Evolutionary conservation across 2,888 invertebrate species (phyloP), one percentile per base, ranked within the genome.

Genomic region (Phengaris arion): DNA sequence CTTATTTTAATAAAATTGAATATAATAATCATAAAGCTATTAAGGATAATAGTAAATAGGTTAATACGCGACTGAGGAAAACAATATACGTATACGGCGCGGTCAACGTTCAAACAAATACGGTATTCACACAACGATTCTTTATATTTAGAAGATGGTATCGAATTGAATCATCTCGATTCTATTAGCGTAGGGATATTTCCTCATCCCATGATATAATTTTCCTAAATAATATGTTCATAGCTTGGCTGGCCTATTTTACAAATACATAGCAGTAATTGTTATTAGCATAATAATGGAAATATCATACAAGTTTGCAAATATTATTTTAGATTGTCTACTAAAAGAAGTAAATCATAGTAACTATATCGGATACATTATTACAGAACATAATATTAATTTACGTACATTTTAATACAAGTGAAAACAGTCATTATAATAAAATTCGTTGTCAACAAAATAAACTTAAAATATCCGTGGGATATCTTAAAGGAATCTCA

Each of bases 121-220:
- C 86, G 86, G 87, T 87, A 89, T 87, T 85, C 83, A 83, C 79
- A 86, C 85, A 91, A 90, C 91, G 90, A 88, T 89, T 85, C 86
- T 89, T 89, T 91, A 88, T 87, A 88, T 90, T 90, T 89, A 90
- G 88, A 88, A 84, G 86, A 90, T 87, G 89, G 87, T 85, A 84
- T 83, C 78, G 81, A 81, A 89, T 86, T 90, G 89, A 90, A 88
- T 91, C 89, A 90, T 89, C 85, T 83, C 78, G 79, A 81, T 79
- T 83, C 81, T 85, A 84, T 86, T 87, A 85, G 83, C 84, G 83
- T 80, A 82, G 79, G 83, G 82, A 83, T 85, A 84, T 86, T 88
- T 87, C 85, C 86, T 84, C 82, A 85, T 83, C 81, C 82, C 83
- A 80, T 80, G 78, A 80, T 76, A 82, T 85, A 35, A 35, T 12